phyloP scores from a whole-genome alignment of 2,113 vertebrate species.

The Colaptes auratus region DNA sequence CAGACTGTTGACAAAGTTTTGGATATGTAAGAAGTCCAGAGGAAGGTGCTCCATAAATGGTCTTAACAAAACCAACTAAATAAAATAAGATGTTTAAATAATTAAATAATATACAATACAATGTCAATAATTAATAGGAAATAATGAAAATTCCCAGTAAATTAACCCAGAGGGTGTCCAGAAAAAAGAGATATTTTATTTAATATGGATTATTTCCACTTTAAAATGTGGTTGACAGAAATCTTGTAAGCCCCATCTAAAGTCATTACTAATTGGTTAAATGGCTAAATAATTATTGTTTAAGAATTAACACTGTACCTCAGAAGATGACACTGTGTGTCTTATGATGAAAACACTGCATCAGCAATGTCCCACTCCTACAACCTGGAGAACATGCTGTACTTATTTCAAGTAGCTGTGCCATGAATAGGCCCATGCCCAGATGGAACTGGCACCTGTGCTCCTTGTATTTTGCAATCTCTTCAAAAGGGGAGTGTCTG shows the following conservation, averaged over 20 bases:
- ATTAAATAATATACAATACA: neutral
- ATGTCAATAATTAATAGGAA: neutral
- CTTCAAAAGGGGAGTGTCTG: neutral
- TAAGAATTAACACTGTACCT: neutral
- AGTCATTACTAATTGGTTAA: neutral
- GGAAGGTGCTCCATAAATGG: neutral
- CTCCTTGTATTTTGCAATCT: neutral
- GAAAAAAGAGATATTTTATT: neutral
- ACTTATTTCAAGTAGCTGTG: neutral
- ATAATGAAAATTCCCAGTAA: neutral
- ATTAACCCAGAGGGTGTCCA: neutral
- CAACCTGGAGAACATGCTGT: neutral
- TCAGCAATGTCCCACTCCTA: neutral
- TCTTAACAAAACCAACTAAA: neutral
- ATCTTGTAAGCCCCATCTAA: neutral
- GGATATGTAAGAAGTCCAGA: neutral
- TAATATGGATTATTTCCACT: neutral
- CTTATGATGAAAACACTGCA: neutral
- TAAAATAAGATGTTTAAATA: neutral
- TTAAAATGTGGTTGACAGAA: neutral
- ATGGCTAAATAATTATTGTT: neutral
- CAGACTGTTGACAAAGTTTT: neutral
- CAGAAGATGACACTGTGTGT: neutral
- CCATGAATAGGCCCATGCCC: neutral
- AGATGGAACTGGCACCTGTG: slow-evolving; percentile 20